Evolutionary conservation across 2,113 vertebrate species (phyloP), one percentile per base, ranked within the genome.

Genomic region (Xyliphius kryptos): DNA sequence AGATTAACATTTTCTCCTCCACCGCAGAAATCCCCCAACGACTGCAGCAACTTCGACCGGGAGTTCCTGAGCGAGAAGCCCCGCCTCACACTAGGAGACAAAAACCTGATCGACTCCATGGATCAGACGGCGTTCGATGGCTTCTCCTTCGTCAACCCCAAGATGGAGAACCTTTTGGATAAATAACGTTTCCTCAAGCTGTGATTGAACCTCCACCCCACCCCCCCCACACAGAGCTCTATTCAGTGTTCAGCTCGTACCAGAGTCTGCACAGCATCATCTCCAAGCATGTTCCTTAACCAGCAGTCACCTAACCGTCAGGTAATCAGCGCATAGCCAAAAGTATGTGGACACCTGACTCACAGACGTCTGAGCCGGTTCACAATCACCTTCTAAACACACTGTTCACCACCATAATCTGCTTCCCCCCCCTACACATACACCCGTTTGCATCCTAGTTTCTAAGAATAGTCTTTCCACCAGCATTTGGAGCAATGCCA

Each of bases 51-150:
- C 87, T 99, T 99, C 9, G 96, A 99, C 83, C 80, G 90, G 32
- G 96, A 98, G 77, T 99, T 99, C 72, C 87, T 99, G 74, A 94
- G 79, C 0, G 96, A 99, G 83, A 99, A 99, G 74, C 87, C 95
- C 0, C 89, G 88, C 14, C 63, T 99, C 41, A 96, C 96, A 3
- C 87, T 89, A 53, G 85, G 84, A 0, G 95, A 98, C 82, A 99
- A 97, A 81, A 93, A 91, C 81, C 86, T 99, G 56, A 91, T 98
- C 0, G 95, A 96, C 72, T 95, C 95, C 68, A 99, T 99, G 93
- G 94, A 98, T 81, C 95, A 92, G 74, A 40, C 81, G 0, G 90
- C 89, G 0, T 99, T 99, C 7, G 62, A 47, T 2, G 95, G 93
- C 59, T 99, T 99, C 82, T 98, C 95, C 56, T 99, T 97, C 9